Conservation (phyloP, 92 coral and sea anemone species). For the Zoanthus sansibaricus region DNA sequence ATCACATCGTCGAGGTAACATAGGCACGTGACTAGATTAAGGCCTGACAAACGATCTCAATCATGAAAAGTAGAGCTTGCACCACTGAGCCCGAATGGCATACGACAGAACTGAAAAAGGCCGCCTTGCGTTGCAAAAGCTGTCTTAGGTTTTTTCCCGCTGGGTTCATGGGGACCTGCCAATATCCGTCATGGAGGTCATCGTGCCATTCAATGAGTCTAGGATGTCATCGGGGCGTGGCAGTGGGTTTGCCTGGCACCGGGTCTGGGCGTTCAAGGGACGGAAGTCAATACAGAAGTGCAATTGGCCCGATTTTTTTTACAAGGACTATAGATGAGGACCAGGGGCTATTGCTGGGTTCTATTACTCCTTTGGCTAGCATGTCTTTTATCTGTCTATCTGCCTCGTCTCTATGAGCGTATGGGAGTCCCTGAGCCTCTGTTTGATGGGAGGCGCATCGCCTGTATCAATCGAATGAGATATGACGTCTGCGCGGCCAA, state of each 20-base stretch:
- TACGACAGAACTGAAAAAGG: not conserved
- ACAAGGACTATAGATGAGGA: not conserved
- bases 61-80: constrained; percentile 43
- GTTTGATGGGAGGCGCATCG: constrained; percentile 35
- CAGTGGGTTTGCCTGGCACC: not conserved
- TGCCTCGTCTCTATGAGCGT: constrained; percentile 40
- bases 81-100: constrained; percentile 18
- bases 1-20: constrained; percentile 28
- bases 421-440: constrained; percentile 32
- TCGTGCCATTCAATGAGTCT: not conserved
- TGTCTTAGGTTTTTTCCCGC: constrained; percentile 41
- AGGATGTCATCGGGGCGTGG: not conserved
- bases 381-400: constrained; percentile 20
- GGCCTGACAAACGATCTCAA: constrained; percentile 27
- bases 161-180: constrained; percentile 36
- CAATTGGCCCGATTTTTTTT: not conserved
- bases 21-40: constrained; percentile 18
- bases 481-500: not conserved
- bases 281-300: not conserved
- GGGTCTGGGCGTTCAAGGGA: not conserved
- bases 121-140: constrained; percentile 24
- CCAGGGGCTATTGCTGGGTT: constrained; percentile 50
- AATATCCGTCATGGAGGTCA: constrained; percentile 15
- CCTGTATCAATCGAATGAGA: constrained; percentile 7
- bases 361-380: constrained; percentile 30